Evolutionary conservation across 2,797 vertebrate genomes (phyloP).

Genomic region (Eremophila alpestris): DNA sequence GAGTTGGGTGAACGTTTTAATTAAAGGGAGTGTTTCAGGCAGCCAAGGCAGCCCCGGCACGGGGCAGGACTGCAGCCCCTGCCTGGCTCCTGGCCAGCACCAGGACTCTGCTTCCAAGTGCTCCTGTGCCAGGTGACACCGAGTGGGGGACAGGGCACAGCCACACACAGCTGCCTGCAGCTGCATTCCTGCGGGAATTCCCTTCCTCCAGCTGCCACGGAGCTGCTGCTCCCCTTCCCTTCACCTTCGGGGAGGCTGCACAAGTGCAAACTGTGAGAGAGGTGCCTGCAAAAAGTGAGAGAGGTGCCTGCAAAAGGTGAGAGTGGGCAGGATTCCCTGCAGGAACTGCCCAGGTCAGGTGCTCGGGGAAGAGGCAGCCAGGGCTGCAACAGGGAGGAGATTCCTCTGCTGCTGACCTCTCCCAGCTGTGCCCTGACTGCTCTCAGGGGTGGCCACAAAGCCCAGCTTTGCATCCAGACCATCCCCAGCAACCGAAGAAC

Average conservation of each 20-base stretch:
- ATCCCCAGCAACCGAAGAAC: not conserved
- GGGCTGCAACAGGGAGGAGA: not conserved
- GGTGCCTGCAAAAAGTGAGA: not conserved
- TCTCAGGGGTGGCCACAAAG: not conserved
- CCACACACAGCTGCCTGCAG: not conserved
- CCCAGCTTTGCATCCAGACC: not conserved
- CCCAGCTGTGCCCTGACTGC: not conserved
- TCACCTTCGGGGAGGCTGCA: not conserved
- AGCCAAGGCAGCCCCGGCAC: slow-evolving; percentile 1
- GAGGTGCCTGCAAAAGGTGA: not conserved
- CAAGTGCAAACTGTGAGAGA: too few species aligned
- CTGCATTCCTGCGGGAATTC: not conserved
- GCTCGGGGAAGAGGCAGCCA: not conserved
- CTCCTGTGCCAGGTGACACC: not conserved
- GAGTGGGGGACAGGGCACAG: rapidly evolving
- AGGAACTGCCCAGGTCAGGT: not conserved
- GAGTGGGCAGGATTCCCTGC: not conserved
- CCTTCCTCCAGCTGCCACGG: not conserved
- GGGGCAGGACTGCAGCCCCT: slow-evolving; percentile 27
- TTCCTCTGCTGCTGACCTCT: not conserved
- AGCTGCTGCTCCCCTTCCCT: not conserved
- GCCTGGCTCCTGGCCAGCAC: slow-evolving; percentile 4
- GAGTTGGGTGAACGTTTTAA: slow-evolving; percentile 61
- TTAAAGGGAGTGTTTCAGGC: slow-evolving; percentile 25
- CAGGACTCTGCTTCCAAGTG: not conserved